Evolutionary conservation across 2,797 vertebrate species (phyloP).

Genomic region (Pangasius larnaudii): DNA sequence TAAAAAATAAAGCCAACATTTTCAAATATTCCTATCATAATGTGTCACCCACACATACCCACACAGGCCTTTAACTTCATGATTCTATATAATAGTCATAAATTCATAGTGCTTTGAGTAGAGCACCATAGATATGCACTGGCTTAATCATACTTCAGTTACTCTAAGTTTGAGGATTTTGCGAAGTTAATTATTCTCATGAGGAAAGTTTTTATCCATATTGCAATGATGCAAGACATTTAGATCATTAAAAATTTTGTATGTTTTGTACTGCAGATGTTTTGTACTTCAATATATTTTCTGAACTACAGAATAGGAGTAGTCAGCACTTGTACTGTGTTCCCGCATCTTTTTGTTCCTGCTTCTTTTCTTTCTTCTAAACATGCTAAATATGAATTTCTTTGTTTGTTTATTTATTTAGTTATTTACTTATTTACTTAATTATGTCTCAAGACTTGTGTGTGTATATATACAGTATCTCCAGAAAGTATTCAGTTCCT

Average conservation of each 20-base stretch:
- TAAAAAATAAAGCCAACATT: neutral
- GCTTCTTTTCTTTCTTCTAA: neutral
- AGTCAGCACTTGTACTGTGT: neutral
- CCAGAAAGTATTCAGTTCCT: no score
- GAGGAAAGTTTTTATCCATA: neutral
- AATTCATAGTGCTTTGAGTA: neutral
- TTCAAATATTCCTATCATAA: neutral
- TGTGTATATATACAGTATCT: no score
- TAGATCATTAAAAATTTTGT: conserved; percentile 2
- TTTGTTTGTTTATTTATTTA: neutral
- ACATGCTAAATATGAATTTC: neutral
- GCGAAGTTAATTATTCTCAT: conserved; percentile 29
- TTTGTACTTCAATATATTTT: neutral
- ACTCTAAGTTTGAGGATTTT: conserved; percentile 11
- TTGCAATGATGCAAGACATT: conserved; percentile 16
- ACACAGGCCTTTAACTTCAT: neutral
- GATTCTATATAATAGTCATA: neutral
- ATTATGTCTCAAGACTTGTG: neutral
- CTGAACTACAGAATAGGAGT: neutral
- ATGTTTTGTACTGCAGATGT: neutral
- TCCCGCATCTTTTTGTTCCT: neutral
- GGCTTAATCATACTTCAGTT: conserved; percentile 16
- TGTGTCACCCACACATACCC: neutral
- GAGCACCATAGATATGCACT: neutral
- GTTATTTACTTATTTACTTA: neutral